Conservation (phyloP, 2,113 vertebrate species). For the Martes martes region DNA sequence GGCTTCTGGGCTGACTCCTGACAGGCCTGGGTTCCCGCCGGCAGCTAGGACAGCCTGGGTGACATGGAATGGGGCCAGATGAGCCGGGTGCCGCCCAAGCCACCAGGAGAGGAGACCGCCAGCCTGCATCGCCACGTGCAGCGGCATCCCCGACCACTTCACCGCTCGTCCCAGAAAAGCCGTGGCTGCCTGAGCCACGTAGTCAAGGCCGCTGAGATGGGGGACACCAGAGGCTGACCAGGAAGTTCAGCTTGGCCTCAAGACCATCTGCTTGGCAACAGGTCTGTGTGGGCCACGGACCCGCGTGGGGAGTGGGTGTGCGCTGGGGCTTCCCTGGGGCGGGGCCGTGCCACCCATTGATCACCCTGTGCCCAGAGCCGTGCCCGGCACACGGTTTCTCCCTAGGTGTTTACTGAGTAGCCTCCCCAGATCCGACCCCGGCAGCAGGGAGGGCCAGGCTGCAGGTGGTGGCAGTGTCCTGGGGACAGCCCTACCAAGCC, state of each 20-base stretch:
- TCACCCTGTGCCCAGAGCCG: background rate
- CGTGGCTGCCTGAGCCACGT: background rate
- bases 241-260: background rate
- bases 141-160: too few species aligned
- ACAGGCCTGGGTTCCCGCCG: rapidly evolving
- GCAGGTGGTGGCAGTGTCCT: background rate
- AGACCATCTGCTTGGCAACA: rapidly evolving
- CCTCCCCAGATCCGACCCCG: background rate
- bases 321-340: background rate
- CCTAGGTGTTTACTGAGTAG: background rate
- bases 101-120: background rate
- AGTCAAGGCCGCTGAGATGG: background rate
- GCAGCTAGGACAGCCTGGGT: background rate
- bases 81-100: background rate
- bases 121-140: background rate
- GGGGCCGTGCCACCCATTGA: background rate
- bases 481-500: background rate
- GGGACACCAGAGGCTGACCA: background rate
- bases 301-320: too few species aligned
- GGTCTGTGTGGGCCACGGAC: background rate
- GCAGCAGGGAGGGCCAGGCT: background rate
- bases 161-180: background rate
- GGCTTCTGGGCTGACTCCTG: background rate
- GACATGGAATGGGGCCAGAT: background rate
- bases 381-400: background rate